Percentiles rank a stretch among this genome's conserved stretches.
These are phyloP conservation scores for Chaetops frenatus DNA, from an alignment of 2,113 vertebrate species.

Conservation along the genomic window DNA sequence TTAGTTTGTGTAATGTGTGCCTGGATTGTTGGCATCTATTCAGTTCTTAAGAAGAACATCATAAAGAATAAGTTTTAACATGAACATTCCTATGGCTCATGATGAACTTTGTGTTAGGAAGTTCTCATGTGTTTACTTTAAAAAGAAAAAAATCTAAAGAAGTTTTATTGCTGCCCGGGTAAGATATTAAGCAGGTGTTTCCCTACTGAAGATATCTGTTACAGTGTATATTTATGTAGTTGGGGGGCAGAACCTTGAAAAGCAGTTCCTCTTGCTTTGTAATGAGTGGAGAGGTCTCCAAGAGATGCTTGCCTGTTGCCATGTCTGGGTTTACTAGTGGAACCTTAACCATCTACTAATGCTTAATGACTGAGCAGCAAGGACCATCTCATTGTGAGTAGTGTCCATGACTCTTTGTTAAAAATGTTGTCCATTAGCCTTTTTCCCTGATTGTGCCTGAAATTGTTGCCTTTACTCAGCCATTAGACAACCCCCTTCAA, in stretches of 20 bases:
- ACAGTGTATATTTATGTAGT: background rate
- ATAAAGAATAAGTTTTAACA: background rate
- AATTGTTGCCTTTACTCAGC: background rate
- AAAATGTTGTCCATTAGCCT: background rate
- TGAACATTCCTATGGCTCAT: background rate
- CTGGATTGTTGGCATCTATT: background rate
- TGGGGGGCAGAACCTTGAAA: background rate
- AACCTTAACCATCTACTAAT: background rate
- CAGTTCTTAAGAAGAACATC: background rate
- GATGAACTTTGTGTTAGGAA: background rate
- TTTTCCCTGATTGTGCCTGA: background rate
- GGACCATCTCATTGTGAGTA: background rate
- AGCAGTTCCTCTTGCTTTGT: background rate
- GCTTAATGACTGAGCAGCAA: background rate
- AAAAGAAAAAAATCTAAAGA: background rate
- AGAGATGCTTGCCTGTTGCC: background rate
- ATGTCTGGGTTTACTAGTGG: background rate
- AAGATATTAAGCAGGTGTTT: background rate
- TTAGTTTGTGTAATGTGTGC: background rate
- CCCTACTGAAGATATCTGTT: background rate
- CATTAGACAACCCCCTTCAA: accelerated
- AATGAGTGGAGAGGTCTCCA: background rate
- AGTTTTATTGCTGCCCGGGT: background rate
- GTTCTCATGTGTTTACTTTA: background rate
- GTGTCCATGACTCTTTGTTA: background rate